phyloP scores from a whole-genome alignment of 2,888 invertebrate species.

The Agapostemon virescens region DNA sequence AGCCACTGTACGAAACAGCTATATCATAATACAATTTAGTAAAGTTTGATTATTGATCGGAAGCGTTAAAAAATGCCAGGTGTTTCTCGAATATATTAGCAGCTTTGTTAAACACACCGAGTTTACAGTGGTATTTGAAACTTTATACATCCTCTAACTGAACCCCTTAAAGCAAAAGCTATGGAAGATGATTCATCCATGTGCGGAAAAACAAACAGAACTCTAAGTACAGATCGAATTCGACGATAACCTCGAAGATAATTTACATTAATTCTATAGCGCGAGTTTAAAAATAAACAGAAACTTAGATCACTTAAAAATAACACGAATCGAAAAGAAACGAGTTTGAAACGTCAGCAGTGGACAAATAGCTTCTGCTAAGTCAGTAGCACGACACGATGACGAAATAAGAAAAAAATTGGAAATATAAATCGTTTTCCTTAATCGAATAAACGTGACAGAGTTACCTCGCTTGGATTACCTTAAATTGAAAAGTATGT shows the following conservation, averaged over 20 bases:
- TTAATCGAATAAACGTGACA: slow-evolving; percentile 24
- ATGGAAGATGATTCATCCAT: neutral
- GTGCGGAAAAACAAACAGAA: neutral
- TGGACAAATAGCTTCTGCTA: neutral
- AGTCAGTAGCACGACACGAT: neutral
- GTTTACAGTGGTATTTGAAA: neutral
- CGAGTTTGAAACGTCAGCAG: neutral
- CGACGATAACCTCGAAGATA: neutral
- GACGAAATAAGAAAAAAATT: slow-evolving; percentile 13
- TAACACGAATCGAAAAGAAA: neutral
- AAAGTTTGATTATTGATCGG: slow-evolving; percentile 19
- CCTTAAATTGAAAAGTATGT: neutral
- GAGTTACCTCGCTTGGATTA: slow-evolving; percentile 1
- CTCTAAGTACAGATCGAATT: neutral
- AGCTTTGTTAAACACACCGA: neutral
- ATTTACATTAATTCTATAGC: neutral
- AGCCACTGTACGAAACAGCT: neutral
- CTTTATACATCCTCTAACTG: neutral
- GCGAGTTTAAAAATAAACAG: neutral
- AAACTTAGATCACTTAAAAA: neutral
- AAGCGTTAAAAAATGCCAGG: neutral
- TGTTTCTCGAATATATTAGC: slow-evolving; percentile 8
- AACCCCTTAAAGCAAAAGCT: neutral
- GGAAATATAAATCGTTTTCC: slow-evolving; percentile 31
- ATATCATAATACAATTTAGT: neutral